phyloP scores from a whole-genome alignment of 53 echinoderm and acorn worm genomes.

The Astropecten irregularis region DNA sequence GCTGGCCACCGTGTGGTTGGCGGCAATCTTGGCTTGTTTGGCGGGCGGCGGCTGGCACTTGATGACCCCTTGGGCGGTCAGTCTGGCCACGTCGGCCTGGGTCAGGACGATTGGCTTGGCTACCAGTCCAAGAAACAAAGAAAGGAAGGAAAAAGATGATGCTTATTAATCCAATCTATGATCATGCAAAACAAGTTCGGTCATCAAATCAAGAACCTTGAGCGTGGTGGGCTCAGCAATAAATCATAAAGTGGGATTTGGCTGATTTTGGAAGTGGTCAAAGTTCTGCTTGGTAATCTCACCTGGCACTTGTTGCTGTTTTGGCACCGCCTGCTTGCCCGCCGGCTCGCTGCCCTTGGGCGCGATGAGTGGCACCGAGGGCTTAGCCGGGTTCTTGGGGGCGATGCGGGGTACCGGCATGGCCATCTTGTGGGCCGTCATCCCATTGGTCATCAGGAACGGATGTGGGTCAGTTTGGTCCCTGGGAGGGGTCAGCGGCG shows the following conservation, averaged over 20 bases:
- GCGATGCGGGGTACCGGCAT: slow-evolving; percentile 40
- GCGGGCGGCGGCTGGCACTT: slow-evolving; percentile 61
- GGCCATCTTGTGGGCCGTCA: background rate
- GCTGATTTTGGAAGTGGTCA: too few species aligned
- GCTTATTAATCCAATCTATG: too few species aligned
- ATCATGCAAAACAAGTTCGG: background rate
- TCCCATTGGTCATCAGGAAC: slow-evolving; percentile 15
- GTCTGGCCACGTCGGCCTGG: slow-evolving; percentile 51
- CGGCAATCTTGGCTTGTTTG: slow-evolving; percentile 68
- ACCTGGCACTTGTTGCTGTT: slow-evolving; percentile 69
- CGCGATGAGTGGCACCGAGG: slow-evolving; percentile 64
- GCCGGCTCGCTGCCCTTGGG: slow-evolving; percentile 68
- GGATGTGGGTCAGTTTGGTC: slow-evolving; percentile 41
- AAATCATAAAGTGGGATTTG: too few species aligned
- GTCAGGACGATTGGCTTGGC: slow-evolving; percentile 63
- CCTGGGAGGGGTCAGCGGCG: slow-evolving; percentile 90
- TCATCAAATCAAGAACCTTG: background rate
- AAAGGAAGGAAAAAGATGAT: too few species aligned
- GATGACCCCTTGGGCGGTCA: slow-evolving; percentile 58
- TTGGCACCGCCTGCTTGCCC: slow-evolving; percentile 53
- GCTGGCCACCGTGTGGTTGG: slow-evolving; percentile 1
- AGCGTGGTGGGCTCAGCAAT: too few species aligned
- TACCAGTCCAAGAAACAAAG: too few species aligned
- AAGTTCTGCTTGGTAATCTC: too few species aligned
- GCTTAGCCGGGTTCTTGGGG: slow-evolving; percentile 61